Evolutionary conservation across 2,797 vertebrate genomes (phyloP).

Genomic region (Erethizon dorsatum): DNA sequence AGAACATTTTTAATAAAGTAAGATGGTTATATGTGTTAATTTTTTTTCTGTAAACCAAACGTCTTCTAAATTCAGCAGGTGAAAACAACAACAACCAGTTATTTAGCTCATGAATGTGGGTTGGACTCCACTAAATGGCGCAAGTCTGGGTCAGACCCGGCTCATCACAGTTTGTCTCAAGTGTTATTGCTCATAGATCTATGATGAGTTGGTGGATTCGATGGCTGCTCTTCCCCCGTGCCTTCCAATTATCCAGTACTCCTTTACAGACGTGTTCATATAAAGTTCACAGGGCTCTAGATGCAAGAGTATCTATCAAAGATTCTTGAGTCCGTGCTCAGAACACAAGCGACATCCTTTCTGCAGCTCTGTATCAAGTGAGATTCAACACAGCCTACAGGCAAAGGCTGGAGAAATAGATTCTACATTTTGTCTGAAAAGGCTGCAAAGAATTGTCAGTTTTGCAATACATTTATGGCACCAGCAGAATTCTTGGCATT

Average conservation of each 20-base stretch:
- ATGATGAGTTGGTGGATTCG: neutral
- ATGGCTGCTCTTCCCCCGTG: neutral
- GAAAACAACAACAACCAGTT: neutral
- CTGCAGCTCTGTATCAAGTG: neutral
- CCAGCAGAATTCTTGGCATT: neutral
- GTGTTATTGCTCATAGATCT: neutral
- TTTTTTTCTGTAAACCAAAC: neutral
- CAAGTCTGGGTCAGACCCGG: neutral
- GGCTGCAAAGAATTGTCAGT: neutral
- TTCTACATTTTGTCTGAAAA: neutral
- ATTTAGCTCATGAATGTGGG: neutral
- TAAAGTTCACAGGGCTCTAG: neutral
- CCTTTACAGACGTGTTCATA: neutral
- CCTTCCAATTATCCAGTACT: neutral
- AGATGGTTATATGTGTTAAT: neutral
- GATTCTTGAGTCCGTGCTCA: neutral
- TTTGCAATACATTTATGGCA: neutral
- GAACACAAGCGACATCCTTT: neutral
- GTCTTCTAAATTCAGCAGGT: neutral
- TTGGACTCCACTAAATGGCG: neutral
- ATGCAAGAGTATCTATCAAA: neutral
- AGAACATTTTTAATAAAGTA: slow-evolving; percentile 14
- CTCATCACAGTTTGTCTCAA: neutral
- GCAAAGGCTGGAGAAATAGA: neutral
- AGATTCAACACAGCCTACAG: neutral